Conservation (phyloP, 2,113 vertebrate genomes). For the Mixornis gularis region DNA sequence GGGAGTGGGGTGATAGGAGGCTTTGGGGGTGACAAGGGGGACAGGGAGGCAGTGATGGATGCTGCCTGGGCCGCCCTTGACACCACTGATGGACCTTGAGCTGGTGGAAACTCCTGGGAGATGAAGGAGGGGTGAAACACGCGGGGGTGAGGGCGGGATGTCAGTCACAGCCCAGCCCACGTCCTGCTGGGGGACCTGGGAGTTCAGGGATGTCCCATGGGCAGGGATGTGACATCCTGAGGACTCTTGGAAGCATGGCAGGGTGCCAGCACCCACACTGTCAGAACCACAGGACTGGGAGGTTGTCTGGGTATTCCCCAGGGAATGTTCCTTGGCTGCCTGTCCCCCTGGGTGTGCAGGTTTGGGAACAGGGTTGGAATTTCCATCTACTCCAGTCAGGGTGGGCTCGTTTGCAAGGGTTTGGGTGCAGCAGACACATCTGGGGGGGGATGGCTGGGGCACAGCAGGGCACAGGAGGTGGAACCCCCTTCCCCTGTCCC, state of each 20-base stretch:
- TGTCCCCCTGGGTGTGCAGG: fast-evolving
- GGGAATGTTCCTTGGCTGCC: background rate
- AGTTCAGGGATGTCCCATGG: fast-evolving
- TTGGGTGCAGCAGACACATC: background rate
- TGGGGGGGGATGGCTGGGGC: background rate
- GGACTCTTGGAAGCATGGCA: background rate
- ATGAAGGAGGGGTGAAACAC: background rate
- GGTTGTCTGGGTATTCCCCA: background rate
- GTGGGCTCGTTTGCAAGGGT: fast-evolving
- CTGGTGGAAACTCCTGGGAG: background rate
- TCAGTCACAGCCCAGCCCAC: fast-evolving
- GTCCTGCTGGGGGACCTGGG: background rate
- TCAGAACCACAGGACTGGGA: fast-evolving
- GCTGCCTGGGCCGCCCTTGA: background rate
- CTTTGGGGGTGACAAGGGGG: background rate
- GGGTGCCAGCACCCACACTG: background rate
- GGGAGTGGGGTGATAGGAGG: background rate
- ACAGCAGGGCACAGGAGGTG: background rate
- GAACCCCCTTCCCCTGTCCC: background rate
- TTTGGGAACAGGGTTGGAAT: background rate
- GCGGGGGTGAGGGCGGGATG: fast-evolving
- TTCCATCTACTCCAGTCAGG: background rate
- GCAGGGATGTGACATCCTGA: fast-evolving
- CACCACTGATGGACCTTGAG: background rate
- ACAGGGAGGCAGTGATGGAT: background rate